phyloP scores from a whole-genome alignment of 2,797 vertebrate genomes.

The Anabacerthia variegaticeps region DNA sequence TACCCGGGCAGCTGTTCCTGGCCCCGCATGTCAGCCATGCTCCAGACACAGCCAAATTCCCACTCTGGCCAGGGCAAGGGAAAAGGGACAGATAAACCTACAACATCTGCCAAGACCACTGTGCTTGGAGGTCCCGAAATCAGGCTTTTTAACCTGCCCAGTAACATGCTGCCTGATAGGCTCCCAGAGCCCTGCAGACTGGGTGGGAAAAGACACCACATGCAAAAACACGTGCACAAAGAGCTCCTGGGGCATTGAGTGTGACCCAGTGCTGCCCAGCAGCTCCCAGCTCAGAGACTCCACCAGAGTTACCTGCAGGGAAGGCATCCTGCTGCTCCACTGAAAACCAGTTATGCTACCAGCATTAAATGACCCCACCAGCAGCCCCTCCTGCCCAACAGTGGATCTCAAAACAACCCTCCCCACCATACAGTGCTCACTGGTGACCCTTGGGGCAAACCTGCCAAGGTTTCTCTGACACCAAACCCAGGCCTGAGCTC shows the following conservation, averaged over 20 bases:
- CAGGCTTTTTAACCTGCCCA: neutral
- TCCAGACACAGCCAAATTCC: neutral
- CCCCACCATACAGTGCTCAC: fast-evolving
- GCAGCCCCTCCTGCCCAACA: neutral
- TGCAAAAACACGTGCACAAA: neutral
- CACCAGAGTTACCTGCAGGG: neutral
- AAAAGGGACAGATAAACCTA: neutral
- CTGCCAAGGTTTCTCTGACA: neutral
- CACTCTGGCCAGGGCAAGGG: neutral
- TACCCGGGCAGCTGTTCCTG: neutral
- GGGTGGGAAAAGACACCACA: fast-evolving
- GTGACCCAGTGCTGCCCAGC: neutral
- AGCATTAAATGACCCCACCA: neutral
- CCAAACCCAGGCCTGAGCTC: neutral
- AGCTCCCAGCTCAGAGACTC: fast-evolving
- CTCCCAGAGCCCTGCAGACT: neutral
- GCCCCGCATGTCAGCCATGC: fast-evolving
- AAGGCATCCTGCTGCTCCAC: neutral
- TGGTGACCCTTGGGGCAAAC: neutral
- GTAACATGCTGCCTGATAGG: neutral
- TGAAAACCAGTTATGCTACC: neutral
- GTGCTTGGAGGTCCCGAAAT: neutral
- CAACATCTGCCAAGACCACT: neutral
- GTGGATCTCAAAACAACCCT: neutral
- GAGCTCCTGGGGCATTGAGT: neutral